Evolutionary conservation across 2,888 invertebrate species (phyloP).

Genomic region (Netelia melanura): DNA sequence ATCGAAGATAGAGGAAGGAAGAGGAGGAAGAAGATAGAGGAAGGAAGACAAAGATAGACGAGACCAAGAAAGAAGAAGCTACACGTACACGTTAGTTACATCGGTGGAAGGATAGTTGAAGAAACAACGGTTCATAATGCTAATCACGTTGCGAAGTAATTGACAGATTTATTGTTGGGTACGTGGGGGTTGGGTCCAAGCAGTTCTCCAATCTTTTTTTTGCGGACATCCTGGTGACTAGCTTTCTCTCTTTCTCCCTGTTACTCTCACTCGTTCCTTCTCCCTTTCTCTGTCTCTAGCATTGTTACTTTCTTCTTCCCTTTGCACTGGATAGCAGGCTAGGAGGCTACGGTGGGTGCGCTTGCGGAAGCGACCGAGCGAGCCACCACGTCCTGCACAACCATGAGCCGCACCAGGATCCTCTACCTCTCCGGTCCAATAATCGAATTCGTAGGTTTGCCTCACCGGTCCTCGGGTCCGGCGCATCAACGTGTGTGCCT

Average conservation of each 20-base stretch:
- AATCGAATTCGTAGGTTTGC: constrained; percentile 64
- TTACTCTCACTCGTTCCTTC: constrained; percentile 66
- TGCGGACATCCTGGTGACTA: constrained; percentile 52
- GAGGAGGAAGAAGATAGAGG: constrained; percentile 61
- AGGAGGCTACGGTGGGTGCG: constrained; percentile 24
- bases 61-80: constrained; percentile 3
- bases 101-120: constrained; percentile 31
- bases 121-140: constrained; percentile 65
- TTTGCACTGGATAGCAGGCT: constrained; percentile 44
- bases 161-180: constrained; percentile 63
- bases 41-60: constrained; percentile 68
- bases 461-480: constrained; percentile 45
- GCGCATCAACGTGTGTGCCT: constrained; percentile 60
- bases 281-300: constrained; percentile 55
- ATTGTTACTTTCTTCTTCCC: constrained; percentile 67
- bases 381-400: constrained; percentile 52
- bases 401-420: constrained; percentile 53
- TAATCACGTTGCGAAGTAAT: constrained; percentile 64
- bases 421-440: constrained; percentile 57
- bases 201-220: constrained; percentile 54
- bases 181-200: constrained; percentile 45
- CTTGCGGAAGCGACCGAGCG: constrained; percentile 52
- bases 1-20: constrained; percentile 38
- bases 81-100: constrained; percentile 24
- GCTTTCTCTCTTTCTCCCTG: constrained; percentile 27